A percentile compares a stretch with the other conserved stretches of the same genome.
Conservation (phyloP, 2,797 vertebrate species). For the Tangara arthus region DNA sequence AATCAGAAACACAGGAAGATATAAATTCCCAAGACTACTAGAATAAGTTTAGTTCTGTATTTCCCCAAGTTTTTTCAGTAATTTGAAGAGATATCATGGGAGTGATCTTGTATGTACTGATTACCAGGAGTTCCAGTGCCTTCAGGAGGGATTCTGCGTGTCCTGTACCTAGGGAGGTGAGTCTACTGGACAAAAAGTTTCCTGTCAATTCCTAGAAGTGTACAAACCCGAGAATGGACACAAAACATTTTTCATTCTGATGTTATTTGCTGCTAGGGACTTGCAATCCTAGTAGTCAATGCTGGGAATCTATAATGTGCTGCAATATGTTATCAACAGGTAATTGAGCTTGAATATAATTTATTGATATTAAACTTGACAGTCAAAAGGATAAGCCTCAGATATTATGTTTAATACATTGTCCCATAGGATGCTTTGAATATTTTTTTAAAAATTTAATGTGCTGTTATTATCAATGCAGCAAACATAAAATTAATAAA, state of each 20-base stretch:
- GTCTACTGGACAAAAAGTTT: not conserved
- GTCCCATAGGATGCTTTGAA: not conserved
- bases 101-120: not conserved
- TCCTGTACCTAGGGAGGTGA: not conserved
- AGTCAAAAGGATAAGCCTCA: not conserved
- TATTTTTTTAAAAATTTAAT: not conserved
- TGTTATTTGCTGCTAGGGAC: not conserved
- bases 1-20: not conserved
- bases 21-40: not conserved
- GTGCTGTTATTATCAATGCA: not conserved
- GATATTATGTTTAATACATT: not conserved
- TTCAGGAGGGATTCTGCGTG: not conserved
- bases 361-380: not conserved
- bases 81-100: not conserved
- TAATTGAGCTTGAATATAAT: constrained; percentile 3
- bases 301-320: not conserved
- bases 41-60: constrained; percentile 2
- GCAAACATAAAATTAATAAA: not conserved
- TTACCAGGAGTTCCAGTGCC: not conserved
- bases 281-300: not conserved
- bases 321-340: not conserved
- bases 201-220: not conserved
- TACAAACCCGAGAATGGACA: not conserved
- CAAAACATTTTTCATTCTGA: not conserved
- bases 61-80: not conserved